Evolutionary conservation across 2,113 vertebrate genomes (phyloP), one percentile per base, ranked within the genome.

Genomic region (Indicator maculatus): DNA sequence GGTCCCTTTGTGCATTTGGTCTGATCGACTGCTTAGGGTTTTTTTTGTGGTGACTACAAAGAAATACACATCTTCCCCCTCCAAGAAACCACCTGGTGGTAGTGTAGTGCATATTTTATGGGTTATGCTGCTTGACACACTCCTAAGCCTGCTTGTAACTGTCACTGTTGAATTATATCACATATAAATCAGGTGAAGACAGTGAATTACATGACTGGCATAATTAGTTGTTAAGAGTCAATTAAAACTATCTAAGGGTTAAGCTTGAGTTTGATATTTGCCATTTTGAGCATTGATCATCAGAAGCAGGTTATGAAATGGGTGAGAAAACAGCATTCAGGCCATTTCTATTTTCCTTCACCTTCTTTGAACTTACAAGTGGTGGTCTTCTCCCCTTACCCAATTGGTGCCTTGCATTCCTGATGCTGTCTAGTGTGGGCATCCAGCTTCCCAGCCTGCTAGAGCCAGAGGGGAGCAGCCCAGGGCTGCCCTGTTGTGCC

Each of bases 401-500:
- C 30, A 15, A 12, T 2, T 39, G 64, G 28, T 0, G 0, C 9
- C 63, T 33, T 76, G 23, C 2, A 0, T 63, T 77, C 33, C 52
- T 2, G 1, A 12, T 12, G 11, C 39, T 73, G 27, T 23, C 21
- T 18, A 13, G 26, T 13, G 36, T 1, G 72, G 27, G 8, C 4
- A 27, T 19, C 38, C 28, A 4, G 4, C 39, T 91, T 88, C 44
- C 58, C 31, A 52, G 30, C 4, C 14, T 3, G 1, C 28, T 56
- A 17, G 52, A 45, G 33, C 36, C 0, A 1, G 23, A 64, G 30
- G 1, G 3, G 41, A 72, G 50, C 55, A 64, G 41, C 9, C n/a
- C 0, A 0, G 30, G 23, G 10, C 13, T 6, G 10, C 26, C 26
- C 16, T 1, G 1, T 20, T 13, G 18, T 59, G n/a, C 24, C 33